Conservation (phyloP, 2,797 vertebrate species). For the Mormyrus hasselquistii region DNA sequence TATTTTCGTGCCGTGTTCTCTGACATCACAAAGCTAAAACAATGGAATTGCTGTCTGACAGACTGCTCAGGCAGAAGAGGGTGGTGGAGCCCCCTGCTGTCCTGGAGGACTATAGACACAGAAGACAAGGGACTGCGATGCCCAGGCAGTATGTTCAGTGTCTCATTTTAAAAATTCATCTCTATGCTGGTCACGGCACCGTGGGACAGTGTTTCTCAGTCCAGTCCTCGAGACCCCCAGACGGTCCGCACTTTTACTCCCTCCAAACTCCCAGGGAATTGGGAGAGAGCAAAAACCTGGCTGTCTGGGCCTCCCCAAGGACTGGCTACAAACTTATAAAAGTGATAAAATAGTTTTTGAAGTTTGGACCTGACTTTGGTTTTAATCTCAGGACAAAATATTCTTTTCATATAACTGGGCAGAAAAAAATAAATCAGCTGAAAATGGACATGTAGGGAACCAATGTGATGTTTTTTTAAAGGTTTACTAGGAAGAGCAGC, state of each 20-base stretch:
- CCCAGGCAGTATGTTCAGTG: neutral
- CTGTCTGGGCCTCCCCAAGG: neutral
- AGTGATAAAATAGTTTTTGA: neutral
- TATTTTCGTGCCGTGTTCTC: neutral
- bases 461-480: neutral
- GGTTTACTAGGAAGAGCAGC: neutral
- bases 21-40: neutral
- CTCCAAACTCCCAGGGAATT: neutral
- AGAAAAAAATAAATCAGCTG: neutral
- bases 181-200: neutral
- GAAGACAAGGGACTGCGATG: neutral
- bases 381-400: neutral
- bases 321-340: neutral
- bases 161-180: neutral
- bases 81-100: slow-evolving; percentile 31
- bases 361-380: neutral
- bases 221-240: neutral
- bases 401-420: neutral
- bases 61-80: slow-evolving; percentile 51
- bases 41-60: slow-evolving; percentile 26
- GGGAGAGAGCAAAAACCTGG: neutral
- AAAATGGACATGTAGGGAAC: neutral
- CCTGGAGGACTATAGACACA: neutral
- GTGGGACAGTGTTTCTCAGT: neutral
- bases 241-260: neutral